Evolutionary conservation across 2,888 invertebrate genomes (phyloP), one percentile per base, ranked within the genome.

Genomic region (Orthonevra nobilis): DNA sequence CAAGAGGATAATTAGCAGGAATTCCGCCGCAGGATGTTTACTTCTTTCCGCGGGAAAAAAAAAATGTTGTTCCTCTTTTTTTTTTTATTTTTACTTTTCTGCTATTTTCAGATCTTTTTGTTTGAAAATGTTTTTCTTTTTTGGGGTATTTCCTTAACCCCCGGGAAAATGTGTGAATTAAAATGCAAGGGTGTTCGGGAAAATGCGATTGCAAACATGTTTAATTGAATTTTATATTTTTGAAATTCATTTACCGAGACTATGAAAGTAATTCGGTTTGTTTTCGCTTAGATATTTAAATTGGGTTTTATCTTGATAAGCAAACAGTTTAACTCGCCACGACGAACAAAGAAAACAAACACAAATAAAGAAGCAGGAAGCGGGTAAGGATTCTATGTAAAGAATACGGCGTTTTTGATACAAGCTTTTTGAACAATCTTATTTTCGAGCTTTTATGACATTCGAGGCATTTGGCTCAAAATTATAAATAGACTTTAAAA

Each of bases 1-100:
- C 64, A 72, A 64, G 44, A 64, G 26, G 72, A 72, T 79, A 79
- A 79, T 79, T 79, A 79, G 79, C 73, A 56, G 73, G 26, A 68
- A 72, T 61, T 56, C 52, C 28, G 73, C 79, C 66, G 73, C 56
- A 79, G 79, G 79, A 68, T 68, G 34, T 79, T 79, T 73, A 10
- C 38, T 20, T 36, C 12, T 34, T 54, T 20, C 19, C 7, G 14
- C 9, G 34, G 19, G 36, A 28, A 74, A 26, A 56, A 64, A 10
- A 12, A 50, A 44, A 36, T 10, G 26, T 44, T 40, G 34, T 60
- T 61, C 40, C 12, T 54, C 32, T 23, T 23, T 23, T 23, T 23
- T 5, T 4, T 23, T 23, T 5, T 23, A 23, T n/a, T n/a, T n/a
- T n/a, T n/a, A n/a, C n/a, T n/a, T n/a, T n/a, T n/a, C n/a, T n/a